Evolutionary conservation across 1,140 invertebrate genomes (phyloP).

Genomic region (Aphelenchoides besseyi): DNA sequence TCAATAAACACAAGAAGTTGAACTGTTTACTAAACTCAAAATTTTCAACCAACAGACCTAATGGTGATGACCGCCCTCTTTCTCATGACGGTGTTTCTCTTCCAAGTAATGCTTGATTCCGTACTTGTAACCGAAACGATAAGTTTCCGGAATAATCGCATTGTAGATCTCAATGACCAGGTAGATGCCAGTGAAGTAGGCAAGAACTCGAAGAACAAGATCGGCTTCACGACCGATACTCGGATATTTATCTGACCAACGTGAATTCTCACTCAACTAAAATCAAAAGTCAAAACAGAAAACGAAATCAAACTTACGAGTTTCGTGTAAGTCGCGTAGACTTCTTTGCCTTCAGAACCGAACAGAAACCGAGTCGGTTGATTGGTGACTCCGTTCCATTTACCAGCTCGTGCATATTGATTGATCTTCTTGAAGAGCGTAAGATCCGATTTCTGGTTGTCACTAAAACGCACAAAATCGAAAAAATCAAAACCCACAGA

Average conservation of each 20-base stretch:
- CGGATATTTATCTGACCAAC: background rate
- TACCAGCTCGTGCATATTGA: background rate
- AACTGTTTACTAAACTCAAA: background rate
- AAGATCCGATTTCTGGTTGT: background rate
- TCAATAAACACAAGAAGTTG: background rate
- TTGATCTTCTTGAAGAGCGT: slow-evolving; percentile 10
- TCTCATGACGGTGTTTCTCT: background rate
- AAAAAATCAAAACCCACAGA: background rate
- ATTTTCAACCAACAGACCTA: background rate
- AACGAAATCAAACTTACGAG: background rate
- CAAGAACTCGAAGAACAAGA: background rate
- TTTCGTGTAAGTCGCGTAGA: background rate
- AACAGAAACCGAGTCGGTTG: background rate
- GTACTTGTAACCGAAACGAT: background rate
- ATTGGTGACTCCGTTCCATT: background rate
- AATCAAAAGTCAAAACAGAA: background rate
- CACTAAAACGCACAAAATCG: background rate
- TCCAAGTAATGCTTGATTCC: slow-evolving; percentile 8
- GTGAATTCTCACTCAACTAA: background rate
- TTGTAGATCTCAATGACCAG: background rate
- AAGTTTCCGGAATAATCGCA: background rate
- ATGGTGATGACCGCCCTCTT: slow-evolving; percentile 9
- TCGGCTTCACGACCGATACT: background rate
- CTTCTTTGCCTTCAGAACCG: background rate
- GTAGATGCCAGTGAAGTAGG: background rate